Evolutionary conservation across 2,888 invertebrate genomes (phyloP), one percentile per base, ranked within the genome.

Genomic region (Scaptomyza reducta): DNA sequence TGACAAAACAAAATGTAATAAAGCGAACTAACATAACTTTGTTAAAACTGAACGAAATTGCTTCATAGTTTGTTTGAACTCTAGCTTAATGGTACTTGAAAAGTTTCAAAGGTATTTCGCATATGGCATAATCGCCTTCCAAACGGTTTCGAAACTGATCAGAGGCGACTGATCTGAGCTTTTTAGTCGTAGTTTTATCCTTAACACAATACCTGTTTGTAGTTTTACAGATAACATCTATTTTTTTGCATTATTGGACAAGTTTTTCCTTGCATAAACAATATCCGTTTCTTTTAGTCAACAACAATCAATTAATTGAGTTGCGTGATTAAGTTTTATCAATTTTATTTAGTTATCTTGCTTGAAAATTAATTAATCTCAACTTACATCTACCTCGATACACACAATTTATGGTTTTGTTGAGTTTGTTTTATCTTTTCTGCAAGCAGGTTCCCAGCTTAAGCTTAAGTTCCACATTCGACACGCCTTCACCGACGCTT

Each of bases 401-500:
- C 59, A n/a, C 25, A 40, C 41, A 10, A 16, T 13, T 16, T 25
- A 42, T 10, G 29, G 3, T 22, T 22, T 22, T n/a, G n/a, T 35
- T n/a, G n/a, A n/a, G 22, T 22, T 27, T 27, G 0, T 7, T 27
- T 31, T 10, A 1, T 31, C 2, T 10, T 40, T 3, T n/a, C 33
- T 49, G 6, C 18, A 18, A 60, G 46, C 57, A 41, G 41, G 46
- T 61, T 57, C 57, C 25, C 60, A 56, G 58, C 56, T 62, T 51
- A 35, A 55, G 27, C 56, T 62, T 55, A 35, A 57, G 27, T 57
- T 42, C 41, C 54, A 47, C 54, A 68, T 72, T 61, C 61, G 66
- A 50, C 60, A 66, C 69, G 70, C 64, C 70, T 78, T 64, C 66
- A 31, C 46, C 44, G 27, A 35, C 68, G 72, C 74, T 74, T 74